These are phyloP conservation scores for Slavum lentiscoides DNA, from an alignment of 2,888 invertebrate species.

Conservation along the genomic window DNA sequence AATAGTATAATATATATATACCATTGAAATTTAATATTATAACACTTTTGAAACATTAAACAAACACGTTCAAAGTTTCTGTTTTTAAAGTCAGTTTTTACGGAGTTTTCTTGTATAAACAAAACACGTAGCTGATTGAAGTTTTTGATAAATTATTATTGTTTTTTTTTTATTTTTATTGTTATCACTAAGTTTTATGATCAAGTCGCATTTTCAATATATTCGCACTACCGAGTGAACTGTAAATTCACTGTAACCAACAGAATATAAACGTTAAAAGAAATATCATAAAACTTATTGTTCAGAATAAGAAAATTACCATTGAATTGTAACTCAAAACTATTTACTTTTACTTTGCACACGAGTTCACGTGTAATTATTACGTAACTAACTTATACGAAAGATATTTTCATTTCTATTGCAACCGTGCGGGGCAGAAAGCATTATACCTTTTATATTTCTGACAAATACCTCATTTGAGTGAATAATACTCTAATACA, in stretches of 20 bases:
- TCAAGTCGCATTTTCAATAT: background rate
- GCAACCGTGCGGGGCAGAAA: too few relatives aligned
- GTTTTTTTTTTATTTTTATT: background rate
- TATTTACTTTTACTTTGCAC: too few relatives aligned
- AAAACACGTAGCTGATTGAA: background rate
- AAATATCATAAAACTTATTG: background rate
- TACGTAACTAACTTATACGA: too few relatives aligned
- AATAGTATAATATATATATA: too few relatives aligned
- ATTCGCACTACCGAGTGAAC: background rate
- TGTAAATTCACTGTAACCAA: background rate
- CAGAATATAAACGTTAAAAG: background rate
- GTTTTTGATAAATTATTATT: background rate
- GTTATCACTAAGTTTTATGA: background rate
- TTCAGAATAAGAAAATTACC: background rate
- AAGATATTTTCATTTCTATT: too few relatives aligned
- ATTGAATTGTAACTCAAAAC: too few relatives aligned
- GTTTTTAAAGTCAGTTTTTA: background rate
- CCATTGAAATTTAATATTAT: too few relatives aligned
- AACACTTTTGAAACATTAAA: too few relatives aligned
- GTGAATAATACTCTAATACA: too few relatives aligned
- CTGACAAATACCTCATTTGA: too few relatives aligned
- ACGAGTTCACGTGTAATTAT: too few relatives aligned
- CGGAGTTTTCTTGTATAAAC: background rate
- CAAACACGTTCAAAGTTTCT: background rate
- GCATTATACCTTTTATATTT: too few relatives aligned